A percentile compares a stretch with the other conserved stretches of the same genome.
These are phyloP conservation scores for Lypha dubia DNA, from an alignment of 2,888 invertebrate genomes.

Conservation along the genomic window DNA sequence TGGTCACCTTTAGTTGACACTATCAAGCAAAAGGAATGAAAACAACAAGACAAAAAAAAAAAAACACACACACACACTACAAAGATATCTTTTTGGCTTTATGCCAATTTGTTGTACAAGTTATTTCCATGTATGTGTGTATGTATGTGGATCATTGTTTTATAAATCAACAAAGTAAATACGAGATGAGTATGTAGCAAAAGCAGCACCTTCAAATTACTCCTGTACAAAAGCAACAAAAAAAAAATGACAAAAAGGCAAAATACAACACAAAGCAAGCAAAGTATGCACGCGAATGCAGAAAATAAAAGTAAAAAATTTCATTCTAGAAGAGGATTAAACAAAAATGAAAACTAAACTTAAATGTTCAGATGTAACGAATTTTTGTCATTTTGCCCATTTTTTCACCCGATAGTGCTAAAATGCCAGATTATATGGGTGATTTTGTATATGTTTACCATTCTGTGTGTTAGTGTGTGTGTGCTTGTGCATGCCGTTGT, in stretches of 20 bases:
- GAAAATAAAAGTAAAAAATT: slow-evolving; percentile 30
- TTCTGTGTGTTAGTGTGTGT: not conserved
- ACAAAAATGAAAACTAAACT: slow-evolving; percentile 51
- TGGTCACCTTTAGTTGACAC: slow-evolving; percentile 49
- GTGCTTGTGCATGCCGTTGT: slow-evolving; percentile 8
- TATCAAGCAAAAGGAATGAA: not conserved
- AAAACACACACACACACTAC: too few species aligned
- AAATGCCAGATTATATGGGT: not conserved
- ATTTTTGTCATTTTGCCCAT: slow-evolving; percentile 81
- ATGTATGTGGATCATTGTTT: slow-evolving; percentile 46
- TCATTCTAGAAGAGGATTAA: slow-evolving; percentile 44
- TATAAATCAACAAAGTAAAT: slow-evolving; percentile 39
- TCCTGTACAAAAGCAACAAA: not conserved
- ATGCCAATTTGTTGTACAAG: slow-evolving; percentile 68
- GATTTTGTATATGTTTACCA: too few species aligned
- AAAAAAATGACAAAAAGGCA: not conserved
- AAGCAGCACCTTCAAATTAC: slow-evolving; percentile 13
- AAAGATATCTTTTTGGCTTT: slow-evolving; percentile 66
- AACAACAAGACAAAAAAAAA: too few species aligned
- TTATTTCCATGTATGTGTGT: too few species aligned
- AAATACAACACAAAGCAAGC: not conserved
- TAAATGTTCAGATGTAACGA: slow-evolving; percentile 62
- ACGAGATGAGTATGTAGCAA: slow-evolving; percentile 7
- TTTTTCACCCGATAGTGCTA: slow-evolving; percentile 41
- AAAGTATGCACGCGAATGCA: not conserved